Evolutionary conservation across 2,113 vertebrate genomes (phyloP), one percentile per base, ranked within the genome.

Genomic region (Macrotus californicus): DNA sequence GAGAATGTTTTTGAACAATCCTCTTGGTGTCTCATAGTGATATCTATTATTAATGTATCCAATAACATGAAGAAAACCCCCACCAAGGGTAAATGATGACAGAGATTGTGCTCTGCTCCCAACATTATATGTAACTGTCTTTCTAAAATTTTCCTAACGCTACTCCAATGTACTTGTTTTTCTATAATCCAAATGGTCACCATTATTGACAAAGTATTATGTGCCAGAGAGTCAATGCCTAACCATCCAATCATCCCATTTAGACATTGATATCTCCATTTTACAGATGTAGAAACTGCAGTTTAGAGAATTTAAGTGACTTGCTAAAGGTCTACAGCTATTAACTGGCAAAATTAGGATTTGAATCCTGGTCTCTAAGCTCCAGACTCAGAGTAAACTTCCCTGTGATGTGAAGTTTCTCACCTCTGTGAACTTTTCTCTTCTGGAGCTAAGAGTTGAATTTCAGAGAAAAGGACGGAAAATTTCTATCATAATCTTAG

Each of bases 111-210:
- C 22, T 36, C 22, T 82, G 39, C 64, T 92, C 31, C 66, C 93
- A 76, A 93, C 67, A 52, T 56, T 91, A 79, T 26, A 69, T 80
- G 21, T 52, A 81, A 48, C 46, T 56, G 29, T 21, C 24, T 84
- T 82, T 91, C 46, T 67, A 82, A 67, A 91, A 87, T 61, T n/a
- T 89, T 87, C 19, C 82, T 87, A 80, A 92, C 87, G 92, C 34
- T 92, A 67, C 50, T 94, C 67, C 31, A 93, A 79, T 87, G 67
- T 94, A 46, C n/a, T 81, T 77, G 14, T 88, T 96, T 31, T 29
- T 93, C 41, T 88, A 91, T 26, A 95, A 69, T 82, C 85, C 50
- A 96, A 61, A 91, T 88, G 36, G 59, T 50, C 85, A 39, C 36
- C 72, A 61, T 64, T 76, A 85, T 50, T 79, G 76, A 67, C 29